Conservation (phyloP, 2,888 invertebrate genomes). For the Drosophila mimetica region DNA sequence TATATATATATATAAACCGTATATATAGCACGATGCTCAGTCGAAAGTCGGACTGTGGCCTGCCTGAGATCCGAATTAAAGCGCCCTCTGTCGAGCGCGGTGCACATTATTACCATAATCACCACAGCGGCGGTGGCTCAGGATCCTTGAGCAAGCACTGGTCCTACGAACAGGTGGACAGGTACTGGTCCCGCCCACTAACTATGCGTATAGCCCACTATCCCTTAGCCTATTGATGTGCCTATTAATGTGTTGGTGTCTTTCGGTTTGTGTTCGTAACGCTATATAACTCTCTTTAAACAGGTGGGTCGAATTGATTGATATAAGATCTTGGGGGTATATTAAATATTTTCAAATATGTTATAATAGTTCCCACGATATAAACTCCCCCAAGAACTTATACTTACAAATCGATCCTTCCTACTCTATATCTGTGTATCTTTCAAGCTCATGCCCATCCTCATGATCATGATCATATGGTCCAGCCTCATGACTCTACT, state of each 20-base stretch:
- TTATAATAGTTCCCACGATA: neutral
- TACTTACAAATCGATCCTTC: constrained; percentile 6
- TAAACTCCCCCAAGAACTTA: neutral
- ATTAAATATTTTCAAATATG: neutral
- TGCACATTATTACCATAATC: constrained; percentile 63
- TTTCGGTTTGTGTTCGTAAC: constrained; percentile 45
- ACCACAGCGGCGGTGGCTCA: constrained; percentile 86
- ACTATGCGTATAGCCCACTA: constrained; percentile 44
- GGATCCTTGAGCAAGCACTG: constrained; percentile 82
- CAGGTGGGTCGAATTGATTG: constrained; percentile 17
- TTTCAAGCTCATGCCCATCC: constrained; percentile 33
- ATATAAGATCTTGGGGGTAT: too few species aligned
- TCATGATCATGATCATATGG: constrained; percentile 33
- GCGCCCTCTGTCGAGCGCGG: constrained; percentile 92
- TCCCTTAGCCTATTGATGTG: constrained; percentile 32
- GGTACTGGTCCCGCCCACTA: constrained; percentile 78
- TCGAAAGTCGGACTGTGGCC: constrained; percentile 87
- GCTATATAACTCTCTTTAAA: constrained; percentile 15
- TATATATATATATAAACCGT: constrained; percentile 21
- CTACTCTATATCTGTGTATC: constrained; percentile 31
- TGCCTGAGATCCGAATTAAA: constrained; percentile 92
- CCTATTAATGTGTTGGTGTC: constrained; percentile 39
- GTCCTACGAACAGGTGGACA: constrained; percentile 83
- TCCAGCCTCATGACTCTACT: constrained; percentile 22
- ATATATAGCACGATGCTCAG: constrained; percentile 70